Base-by-base conservation (phyloP, 2,797 vertebrate genomes). In the Danionella dracula region DNA sequence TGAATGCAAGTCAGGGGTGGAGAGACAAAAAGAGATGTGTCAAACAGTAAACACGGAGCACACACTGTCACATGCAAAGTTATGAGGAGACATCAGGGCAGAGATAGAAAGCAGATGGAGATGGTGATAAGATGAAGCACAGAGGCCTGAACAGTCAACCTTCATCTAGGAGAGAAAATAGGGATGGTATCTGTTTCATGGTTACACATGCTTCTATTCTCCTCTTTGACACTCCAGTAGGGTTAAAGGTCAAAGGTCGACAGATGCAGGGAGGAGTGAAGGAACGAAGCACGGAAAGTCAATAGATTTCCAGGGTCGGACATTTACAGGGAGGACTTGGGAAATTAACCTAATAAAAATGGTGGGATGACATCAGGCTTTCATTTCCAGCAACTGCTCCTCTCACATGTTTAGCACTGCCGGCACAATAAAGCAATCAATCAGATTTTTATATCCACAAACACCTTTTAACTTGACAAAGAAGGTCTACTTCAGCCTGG, bases 191-290 rank as follows among this genome's bases (percentile, higher is more conserved):
- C 79, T 76, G 78, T 85, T 84, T 83, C 78, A 79, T 29, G 65
- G 80, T 82, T 79, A 78, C 71, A 73, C 70, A 74, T 78, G 66
- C 49, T 66, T 40, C 29, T 20, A 56, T 40, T 23, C 55, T 57
- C 54, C 62, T 57, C 51, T 55, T 73, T 58, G 48, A 75, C 84
- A 80, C 78, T 84, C 77, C 45, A 59, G 61, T 16, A 60, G 53
- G 70, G 59, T 80, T 77, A 53, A 66, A 76, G 87, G 83, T 85
- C 75, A 88, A 78, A 86, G 85, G 83, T 86, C 74, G 81, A 81
- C 87, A 90, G 87, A 88, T 89, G 84, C 84, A 85, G 74, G 71
- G 67, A 78, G 69, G 68, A 68, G 68, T 50, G 72, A 55, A 3
- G 72, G 71, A 59, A 4, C 74, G 75, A 68, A 78, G 77, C 57